These are phyloP conservation scores for Monochamus saltuarius DNA, from an alignment of 1,140 invertebrate species.

Conservation along the genomic window DNA sequence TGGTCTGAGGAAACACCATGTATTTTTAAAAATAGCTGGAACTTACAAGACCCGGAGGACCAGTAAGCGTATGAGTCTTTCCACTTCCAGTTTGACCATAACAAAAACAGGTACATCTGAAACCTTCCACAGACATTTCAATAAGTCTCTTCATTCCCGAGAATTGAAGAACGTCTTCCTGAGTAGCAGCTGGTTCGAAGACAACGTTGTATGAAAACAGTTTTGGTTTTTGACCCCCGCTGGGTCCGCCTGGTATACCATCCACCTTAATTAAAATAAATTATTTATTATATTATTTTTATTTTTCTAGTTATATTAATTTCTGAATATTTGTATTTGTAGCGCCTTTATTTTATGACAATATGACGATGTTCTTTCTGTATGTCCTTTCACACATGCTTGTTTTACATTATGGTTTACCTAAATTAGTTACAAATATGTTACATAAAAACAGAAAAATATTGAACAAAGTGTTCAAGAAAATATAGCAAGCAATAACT, in stretches of 20 bases:
- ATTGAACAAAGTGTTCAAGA: no score
- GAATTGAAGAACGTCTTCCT: slow-evolving; percentile 78
- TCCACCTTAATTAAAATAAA: slow-evolving; percentile 48
- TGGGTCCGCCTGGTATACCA: slow-evolving; percentile 48
- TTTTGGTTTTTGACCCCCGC: slow-evolving; percentile 67
- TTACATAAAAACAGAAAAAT: no score
- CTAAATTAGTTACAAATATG: no score
- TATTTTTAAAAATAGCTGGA: slow-evolving; percentile 11
- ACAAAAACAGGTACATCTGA: slow-evolving; percentile 90
- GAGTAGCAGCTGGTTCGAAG: slow-evolving; percentile 83
- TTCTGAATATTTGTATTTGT: no score
- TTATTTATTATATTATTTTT: no score
- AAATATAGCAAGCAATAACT: no score
- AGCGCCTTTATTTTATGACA: no score
- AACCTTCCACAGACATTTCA: slow-evolving; percentile 91
- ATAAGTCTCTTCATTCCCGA: slow-evolving; percentile 82
- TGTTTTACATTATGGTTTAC: no score
- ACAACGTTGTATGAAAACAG: slow-evolving; percentile 86
- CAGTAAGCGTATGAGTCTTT: slow-evolving; percentile 94
- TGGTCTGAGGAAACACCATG: no score
- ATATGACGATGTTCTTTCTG: no score
- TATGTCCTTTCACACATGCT: no score
- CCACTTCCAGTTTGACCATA: slow-evolving; percentile 97
- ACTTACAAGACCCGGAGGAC: slow-evolving; percentile 80
- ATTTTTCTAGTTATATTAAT: no score